Base-by-base conservation (phyloP, 2,797 vertebrate species). In the Lepus townsendii region DNA sequence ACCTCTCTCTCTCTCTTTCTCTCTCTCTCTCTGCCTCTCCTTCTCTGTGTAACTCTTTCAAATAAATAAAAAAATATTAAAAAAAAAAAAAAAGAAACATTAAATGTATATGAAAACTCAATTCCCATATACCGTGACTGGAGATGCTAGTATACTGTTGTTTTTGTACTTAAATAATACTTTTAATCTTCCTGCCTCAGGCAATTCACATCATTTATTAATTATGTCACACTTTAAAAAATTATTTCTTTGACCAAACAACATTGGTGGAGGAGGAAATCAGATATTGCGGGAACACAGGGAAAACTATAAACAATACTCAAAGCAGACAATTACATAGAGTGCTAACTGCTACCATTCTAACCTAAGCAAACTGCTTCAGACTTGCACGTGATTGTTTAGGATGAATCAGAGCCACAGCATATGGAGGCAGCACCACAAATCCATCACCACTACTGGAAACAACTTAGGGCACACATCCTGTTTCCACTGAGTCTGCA, bases 171-270 rank as follows among this genome's bases (percentile, higher is more conserved):
- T 71, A 83, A 16, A 27, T 17, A 94, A 60, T 47, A 65, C 8
- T 91, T 88, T 83, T 27, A 26, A 63, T 38, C 60, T 82, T 92
- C 62, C 30, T 66, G 26, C 54, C 72, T 82, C 50, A 63, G 62
- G 90, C 0, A 13, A 69, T 60, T 90, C 76, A 82, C 11, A 3
- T 93, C 32, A 78, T 57, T 57, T 16, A 57, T 68, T 94, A 83
- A 92, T 54, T 84, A 73, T 50, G 7, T 72, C 54, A 71, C 11
- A 47, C 13, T 88, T 77, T 12, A 20, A 92, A 87, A 95, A 93
- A 90, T n/a, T 4, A 3, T 26, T n/a, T 90, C 69, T 92, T 83
- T 52, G 50, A 84, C 57, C 35, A 93, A 84, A 14, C 77, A 83
- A 73, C 69, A 12, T 68, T 76, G 54, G 42, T 42, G 66, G 12